Percentiles rank a stretch among this genome's conserved stretches.
phyloP scores from a whole-genome alignment of 2,113 vertebrate genomes.

The Mirounga angustirostris region DNA sequence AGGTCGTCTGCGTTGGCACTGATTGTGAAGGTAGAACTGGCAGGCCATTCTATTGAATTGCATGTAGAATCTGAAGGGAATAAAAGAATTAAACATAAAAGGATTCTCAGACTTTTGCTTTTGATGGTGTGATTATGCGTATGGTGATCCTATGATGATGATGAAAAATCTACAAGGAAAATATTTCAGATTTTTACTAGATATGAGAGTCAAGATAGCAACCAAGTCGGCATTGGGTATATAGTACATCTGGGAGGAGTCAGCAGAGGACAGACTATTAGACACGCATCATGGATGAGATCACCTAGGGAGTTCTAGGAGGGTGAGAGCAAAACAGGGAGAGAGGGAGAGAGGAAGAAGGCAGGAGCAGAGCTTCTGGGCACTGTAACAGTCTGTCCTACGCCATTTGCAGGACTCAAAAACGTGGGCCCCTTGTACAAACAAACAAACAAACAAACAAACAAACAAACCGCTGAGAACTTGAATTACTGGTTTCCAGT shows the following conservation, averaged over 20 bases:
- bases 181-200: neutral
- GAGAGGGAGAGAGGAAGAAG: neutral
- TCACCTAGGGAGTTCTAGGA: neutral
- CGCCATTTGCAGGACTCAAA: neutral
- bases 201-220: neutral
- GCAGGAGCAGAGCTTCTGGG: neutral
- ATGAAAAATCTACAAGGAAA: neutral
- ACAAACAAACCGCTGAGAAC: neutral
- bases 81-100: neutral
- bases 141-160: neutral
- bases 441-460: neutral
- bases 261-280: neutral
- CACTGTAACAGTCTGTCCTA: neutral
- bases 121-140: neutral
- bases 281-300: neutral
- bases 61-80: neutral
- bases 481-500: neutral
- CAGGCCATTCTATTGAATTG: neutral
- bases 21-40: neutral
- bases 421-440: neutral
- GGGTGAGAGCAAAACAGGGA: neutral
- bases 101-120: neutral
- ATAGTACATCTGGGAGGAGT: neutral
- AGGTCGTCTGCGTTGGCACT: neutral
- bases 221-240: neutral